Conservation (phyloP, 1,140 invertebrate genomes). For the Drosophila subpulchrella region DNA sequence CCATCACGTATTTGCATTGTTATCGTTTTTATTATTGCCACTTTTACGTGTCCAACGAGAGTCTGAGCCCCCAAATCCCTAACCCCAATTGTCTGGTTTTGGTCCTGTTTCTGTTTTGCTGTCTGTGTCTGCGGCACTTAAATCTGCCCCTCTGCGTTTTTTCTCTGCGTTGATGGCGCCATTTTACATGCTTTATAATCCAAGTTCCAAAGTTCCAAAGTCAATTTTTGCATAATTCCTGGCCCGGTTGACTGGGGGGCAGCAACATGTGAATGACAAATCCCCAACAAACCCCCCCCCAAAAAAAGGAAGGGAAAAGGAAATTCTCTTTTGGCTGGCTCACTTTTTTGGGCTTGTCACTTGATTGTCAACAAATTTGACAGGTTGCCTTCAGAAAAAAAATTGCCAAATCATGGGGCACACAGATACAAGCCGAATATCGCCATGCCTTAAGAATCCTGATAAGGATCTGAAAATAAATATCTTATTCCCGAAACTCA, state of each 20-base stretch:
- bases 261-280: slow-evolving; percentile 16
- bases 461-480: too few relatives aligned
- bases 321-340: background rate
- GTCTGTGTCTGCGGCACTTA: background rate
- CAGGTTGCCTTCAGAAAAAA: slow-evolving; percentile 12
- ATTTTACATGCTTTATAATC: slow-evolving; percentile 23
- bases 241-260: background rate
- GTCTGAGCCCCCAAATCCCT: background rate
- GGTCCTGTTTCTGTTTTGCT: background rate
- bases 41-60: slow-evolving; percentile 48
- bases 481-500: too few relatives aligned
- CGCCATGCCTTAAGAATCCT: background rate
- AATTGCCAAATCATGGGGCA: background rate
- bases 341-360: slow-evolving; percentile 25
- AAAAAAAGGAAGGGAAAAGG: background rate
- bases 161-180: slow-evolving; percentile 9
- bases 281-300: background rate
- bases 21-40: slow-evolving; percentile 66
- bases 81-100: slow-evolving; percentile 37
- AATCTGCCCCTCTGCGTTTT: slow-evolving; percentile 2
- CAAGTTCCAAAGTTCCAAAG: slow-evolving; percentile 33
- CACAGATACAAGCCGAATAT: background rate
- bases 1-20: slow-evolving; percentile 65
- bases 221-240: slow-evolving; percentile 55
- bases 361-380: slow-evolving; percentile 36